A percentile compares a stretch with the other conserved stretches of the same genome.
Conservation (phyloP, 2,113 vertebrate species). For the Parotia lawesii region DNA sequence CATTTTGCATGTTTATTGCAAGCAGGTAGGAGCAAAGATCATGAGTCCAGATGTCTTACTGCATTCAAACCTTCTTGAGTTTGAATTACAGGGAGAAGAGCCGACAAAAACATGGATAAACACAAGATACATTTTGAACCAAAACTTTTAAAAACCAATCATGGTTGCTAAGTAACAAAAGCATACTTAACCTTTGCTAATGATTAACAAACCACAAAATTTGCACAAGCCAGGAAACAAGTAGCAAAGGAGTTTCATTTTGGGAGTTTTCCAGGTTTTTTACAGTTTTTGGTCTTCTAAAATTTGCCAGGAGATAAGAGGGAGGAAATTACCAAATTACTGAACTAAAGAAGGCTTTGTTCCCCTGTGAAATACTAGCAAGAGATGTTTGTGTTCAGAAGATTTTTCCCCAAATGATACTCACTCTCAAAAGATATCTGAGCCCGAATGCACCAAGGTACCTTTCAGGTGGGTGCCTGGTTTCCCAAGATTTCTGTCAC, state of each 20-base stretch:
- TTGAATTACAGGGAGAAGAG: not conserved
- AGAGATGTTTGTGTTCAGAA: not conserved
- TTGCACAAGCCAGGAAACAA: not conserved
- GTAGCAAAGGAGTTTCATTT: not conserved
- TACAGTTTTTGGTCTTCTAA: not conserved
- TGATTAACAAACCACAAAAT: constrained; percentile 28
- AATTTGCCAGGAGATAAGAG: not conserved
- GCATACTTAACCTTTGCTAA: constrained; percentile 36
- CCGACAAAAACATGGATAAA: not conserved
- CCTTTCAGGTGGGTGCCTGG: not conserved
- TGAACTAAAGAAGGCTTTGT: not conserved
- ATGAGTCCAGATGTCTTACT: not conserved
- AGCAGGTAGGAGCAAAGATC: not conserved
- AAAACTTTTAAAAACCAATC: constrained; percentile 15
- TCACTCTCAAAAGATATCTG: not conserved
- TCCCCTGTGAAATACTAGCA: not conserved
- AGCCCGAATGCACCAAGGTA: not conserved
- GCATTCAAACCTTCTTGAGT: not conserved
- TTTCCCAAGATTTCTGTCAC: not conserved
- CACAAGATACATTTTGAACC: not conserved
- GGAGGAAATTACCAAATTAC: not conserved
- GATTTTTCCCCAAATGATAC: not conserved
- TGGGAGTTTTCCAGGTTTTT: not conserved
- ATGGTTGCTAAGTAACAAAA: constrained; percentile 57
- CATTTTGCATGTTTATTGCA: not conserved